Percentiles rank a stretch among this genome's conserved stretches.
These are phyloP conservation scores for Lampropteryx suffumata DNA, from an alignment of 2,888 invertebrate species.

Conservation along the genomic window DNA sequence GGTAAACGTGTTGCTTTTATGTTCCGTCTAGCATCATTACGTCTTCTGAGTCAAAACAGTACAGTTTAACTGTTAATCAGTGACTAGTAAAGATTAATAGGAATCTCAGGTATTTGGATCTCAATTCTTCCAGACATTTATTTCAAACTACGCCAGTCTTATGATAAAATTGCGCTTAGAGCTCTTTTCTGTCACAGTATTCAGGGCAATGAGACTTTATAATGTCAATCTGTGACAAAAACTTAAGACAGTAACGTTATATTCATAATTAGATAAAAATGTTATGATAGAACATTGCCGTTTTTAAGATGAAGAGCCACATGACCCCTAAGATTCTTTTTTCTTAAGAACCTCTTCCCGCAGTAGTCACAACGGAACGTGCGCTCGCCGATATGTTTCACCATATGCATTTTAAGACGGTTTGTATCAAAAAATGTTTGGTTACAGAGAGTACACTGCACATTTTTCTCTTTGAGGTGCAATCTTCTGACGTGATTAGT, in stretches of 20 bases:
- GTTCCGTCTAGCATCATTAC: slow-evolving; percentile 28
- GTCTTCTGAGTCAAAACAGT: too few species aligned
- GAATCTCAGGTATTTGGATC: too few species aligned
- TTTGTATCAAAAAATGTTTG: slow-evolving; percentile 60
- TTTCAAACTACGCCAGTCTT: too few species aligned
- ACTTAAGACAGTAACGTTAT: too few species aligned
- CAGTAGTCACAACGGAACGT: slow-evolving; percentile 77
- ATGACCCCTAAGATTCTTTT: slow-evolving; percentile 69
- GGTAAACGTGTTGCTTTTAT: slow-evolving; percentile 2
- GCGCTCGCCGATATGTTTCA: slow-evolving; percentile 69
- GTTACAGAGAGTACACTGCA: slow-evolving; percentile 58
- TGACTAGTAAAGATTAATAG: too few species aligned
- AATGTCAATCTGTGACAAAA: too few species aligned
- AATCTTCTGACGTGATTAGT: slow-evolving; percentile 58
- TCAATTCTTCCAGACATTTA: too few species aligned
- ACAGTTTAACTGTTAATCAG: too few species aligned
- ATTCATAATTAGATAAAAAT: too few species aligned
- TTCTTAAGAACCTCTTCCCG: slow-evolving; percentile 72
- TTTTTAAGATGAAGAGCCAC: slow-evolving; percentile 20
- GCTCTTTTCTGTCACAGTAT: too few species aligned
- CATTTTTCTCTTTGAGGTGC: slow-evolving; percentile 67
- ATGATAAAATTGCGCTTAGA: too few species aligned
- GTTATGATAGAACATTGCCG: background rate
- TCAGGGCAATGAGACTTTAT: too few species aligned
- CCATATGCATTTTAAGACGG: slow-evolving; percentile 68